phyloP scores from a whole-genome alignment of 2,888 invertebrate species.

The Acleris laterana region DNA sequence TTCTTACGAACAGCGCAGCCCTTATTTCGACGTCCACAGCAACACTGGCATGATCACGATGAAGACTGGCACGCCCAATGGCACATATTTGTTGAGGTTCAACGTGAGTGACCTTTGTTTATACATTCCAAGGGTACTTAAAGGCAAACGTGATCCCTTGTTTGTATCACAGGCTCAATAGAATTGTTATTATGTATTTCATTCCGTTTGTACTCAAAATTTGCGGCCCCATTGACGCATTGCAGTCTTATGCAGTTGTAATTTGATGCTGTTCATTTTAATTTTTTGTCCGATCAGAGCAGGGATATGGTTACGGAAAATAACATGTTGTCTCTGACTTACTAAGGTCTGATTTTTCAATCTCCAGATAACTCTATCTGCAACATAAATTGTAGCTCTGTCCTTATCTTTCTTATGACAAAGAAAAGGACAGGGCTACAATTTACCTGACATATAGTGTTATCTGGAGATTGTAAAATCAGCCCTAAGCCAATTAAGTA shows the following conservation, averaged over 20 bases:
- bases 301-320: not conserved
- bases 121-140: too few relatives aligned
- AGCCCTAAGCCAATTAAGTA: too few relatives aligned
- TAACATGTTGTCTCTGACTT: too few relatives aligned
- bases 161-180: too few relatives aligned
- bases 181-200: not conserved
- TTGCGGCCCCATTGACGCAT: not conserved
- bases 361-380: too few relatives aligned
- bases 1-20: conserved; percentile 77
- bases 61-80: conserved; percentile 89
- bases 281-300: not conserved
- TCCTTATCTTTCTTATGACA: too few relatives aligned
- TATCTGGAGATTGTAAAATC: too few relatives aligned
- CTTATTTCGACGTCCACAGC: conserved; percentile 89
- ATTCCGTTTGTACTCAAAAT: not conserved
- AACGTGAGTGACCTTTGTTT: conserved; percentile 70
- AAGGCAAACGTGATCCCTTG: too few relatives aligned
- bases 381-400: too few relatives aligned
- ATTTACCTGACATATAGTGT: too few relatives aligned
- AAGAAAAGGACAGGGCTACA: too few relatives aligned
- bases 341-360: too few relatives aligned
- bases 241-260: conserved; percentile 3
- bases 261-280: not conserved
- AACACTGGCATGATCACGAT: conserved; percentile 95
- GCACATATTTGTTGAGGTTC: conserved; percentile 90